phyloP scores from a whole-genome alignment of 2,797 vertebrate species.

The Onychomys torridus region DNA sequence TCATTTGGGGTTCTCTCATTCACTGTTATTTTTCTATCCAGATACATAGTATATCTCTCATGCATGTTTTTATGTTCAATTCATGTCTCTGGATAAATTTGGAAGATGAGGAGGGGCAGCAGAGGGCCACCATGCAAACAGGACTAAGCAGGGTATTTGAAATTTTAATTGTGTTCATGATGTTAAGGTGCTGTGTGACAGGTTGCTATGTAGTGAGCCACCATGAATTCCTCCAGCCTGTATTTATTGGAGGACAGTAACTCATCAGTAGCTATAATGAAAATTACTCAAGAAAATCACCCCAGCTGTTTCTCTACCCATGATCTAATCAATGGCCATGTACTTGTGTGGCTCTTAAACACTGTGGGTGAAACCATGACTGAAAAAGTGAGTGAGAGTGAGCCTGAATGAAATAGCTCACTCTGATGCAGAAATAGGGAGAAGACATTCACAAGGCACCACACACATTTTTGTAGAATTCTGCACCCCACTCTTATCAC shows the following conservation, averaged over 20 bases:
- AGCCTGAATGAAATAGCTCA: too few relatives aligned
- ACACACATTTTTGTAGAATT: background rate
- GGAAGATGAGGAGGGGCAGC: background rate
- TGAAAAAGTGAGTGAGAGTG: background rate
- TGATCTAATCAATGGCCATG: too few relatives aligned
- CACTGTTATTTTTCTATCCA: background rate
- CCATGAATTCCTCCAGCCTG: background rate
- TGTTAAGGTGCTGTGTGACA: background rate
- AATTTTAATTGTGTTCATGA: background rate
- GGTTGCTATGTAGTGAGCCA: background rate
- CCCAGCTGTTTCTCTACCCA: background rate
- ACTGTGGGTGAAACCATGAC: background rate
- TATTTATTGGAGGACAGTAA: background rate
- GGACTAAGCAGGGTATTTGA: background rate
- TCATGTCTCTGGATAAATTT: background rate
- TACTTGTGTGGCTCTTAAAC: background rate
- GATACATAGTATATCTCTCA: background rate
- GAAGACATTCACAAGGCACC: fast-evolving
- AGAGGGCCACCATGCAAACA: background rate
- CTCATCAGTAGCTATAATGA: background rate
- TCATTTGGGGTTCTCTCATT: background rate
- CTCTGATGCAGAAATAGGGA: too few relatives aligned
- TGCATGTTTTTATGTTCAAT: background rate
- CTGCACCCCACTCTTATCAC: background rate
- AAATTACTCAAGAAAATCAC: background rate